Evolutionary conservation across 2,888 invertebrate genomes (phyloP), one percentile per base, ranked within the genome.

Genomic region (Cantharis rufa): DNA sequence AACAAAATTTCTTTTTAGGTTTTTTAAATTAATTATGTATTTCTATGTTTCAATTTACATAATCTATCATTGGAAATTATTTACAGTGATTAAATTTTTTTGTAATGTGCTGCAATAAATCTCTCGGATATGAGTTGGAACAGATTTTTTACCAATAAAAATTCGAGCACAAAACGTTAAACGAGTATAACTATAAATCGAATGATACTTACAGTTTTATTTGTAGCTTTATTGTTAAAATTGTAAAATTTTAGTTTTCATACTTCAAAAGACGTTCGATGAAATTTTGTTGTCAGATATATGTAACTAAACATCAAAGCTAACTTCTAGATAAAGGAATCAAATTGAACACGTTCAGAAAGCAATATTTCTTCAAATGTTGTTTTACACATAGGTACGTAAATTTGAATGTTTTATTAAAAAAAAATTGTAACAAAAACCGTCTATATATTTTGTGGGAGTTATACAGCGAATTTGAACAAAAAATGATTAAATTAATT

Each of bases 71-170:
- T 48, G 48, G 9, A 48, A 48, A 48, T 48, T 48, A 48, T 48
- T 48, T 48, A n/a, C 48, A 13, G 4, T 48, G 48, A 7, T 48
- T 48, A 48, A 28, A 48, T 2, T 18, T n/a, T 48, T 48, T 48
- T 48, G n/a, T 48, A n/a, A 48, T 7, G 13, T 48, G 7, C 7
- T n/a, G 48, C 9, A 48, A 48, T 48, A 48, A 48, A 48, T 48
- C 48, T 48, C n/a, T n/a, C n/a, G 7, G 5, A 48, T 48, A 48
- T n/a, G 48, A 48, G n/a, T n/a, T 48, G 1, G 48, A n/a, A 48
- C 48, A 48, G 48, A 48, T 48, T 48, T 48, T 48, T n/a, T 48
- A 83, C 75, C 76, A n/a, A 64, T 21, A 64, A 64, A 48, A 48
- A n/a, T 48, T 48, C 48, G 48, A n/a, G n/a, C 7, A n/a, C 13